Base-by-base conservation (phyloP, 2,113 vertebrate species). In the Hemiscyllium ocellatum region DNA sequence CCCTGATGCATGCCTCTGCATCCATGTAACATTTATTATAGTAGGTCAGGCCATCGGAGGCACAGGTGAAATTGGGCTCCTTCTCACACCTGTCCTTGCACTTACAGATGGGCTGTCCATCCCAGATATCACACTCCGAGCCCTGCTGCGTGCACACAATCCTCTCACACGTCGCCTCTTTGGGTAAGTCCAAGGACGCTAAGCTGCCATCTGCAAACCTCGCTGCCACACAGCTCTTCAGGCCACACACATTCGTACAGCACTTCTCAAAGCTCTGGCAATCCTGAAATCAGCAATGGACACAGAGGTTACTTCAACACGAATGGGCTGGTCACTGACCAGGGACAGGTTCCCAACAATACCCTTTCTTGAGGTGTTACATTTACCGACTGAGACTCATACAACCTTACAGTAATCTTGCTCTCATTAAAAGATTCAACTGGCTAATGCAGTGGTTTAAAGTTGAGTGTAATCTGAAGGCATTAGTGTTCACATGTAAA, bases 21-120 rank as follows among this genome's bases (percentile, higher is more conserved):
- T 99, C 99, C 99, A 99, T 99, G 97, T 99, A 99, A 98, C 99
- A 99, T 96, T 97, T 98, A 97, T 99, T 99, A 96, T 99, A 99
- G 97, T 99, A 99, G 10, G 99, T 99, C 97, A 99, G 98, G 80
- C 99, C 99, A 0, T 99, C 99, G 0, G 99, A 99, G 50, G 99
- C 99, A 0, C 99, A 99, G 1, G 99, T 99, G 97, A 99, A 99
- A 96, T 98, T 98, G 96, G 99, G 99, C 96, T 99, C 99, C 96
- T 99, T 99, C 96, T 99, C 99, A 0, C 99, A 99, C 70, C 98
- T 97, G 97, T 99, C 99, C 95, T 98, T 98, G 97, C 99, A 99
- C 97, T 98, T 99, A 97, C 99, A 99, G 94, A 99, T 97, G 0
- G 99, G 98, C 96, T 99, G 99, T 61, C 98, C 98, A 0, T 99